Base-by-base conservation (phyloP, 92 coral and sea anemone species). In the Siderastrea siderea region DNA sequence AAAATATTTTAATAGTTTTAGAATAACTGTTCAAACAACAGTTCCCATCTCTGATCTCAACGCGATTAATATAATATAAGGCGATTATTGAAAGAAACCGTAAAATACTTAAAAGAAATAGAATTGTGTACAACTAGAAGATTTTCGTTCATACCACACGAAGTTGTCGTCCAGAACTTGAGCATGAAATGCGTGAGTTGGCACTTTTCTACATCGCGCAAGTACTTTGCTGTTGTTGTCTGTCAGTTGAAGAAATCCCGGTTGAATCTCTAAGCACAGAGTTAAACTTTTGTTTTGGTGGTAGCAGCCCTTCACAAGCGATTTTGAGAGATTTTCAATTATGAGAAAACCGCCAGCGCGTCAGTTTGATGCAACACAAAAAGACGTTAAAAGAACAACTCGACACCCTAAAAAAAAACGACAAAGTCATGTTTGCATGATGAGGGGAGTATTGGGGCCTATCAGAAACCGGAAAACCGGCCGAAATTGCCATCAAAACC, bases 221-320 rank as follows among this genome's bases (percentile, higher is more conserved):
- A 85, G 77, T 12, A 66, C 5, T 7, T 67, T 65, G 19, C 66
- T 85, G 6, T 55, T 64, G 45, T 49, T 52, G 57, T 75, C 83
- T 14, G 77, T 75, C 38, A 85, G 77, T 67, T 44, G 83, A 2
- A 85, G 46, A 15, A 71, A 55, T 16, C 57, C 75, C 10, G 58
- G 82, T 68, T 44, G 74, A 50, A 85, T 64, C 50, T 85, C 54
- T 26, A 91, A 91, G 86, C 91, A 74, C 77, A 86, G 17, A 19
- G 72, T 80, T 6, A 52, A 57, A 4, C 65, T 65, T 7, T 62
- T 72, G 86, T 79, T 86, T 54, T 57, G 58, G 49, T 38, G 10
- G 70, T 79, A 86, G 47, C 86, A 91, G 7, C 94, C 94, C 47
- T 71, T 79, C 9, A 90, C 48, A 71, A 53, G 62, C 4, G 68